Base-by-base conservation (phyloP, 1,140 invertebrate species). In the Leptonema lineaticorne region DNA sequence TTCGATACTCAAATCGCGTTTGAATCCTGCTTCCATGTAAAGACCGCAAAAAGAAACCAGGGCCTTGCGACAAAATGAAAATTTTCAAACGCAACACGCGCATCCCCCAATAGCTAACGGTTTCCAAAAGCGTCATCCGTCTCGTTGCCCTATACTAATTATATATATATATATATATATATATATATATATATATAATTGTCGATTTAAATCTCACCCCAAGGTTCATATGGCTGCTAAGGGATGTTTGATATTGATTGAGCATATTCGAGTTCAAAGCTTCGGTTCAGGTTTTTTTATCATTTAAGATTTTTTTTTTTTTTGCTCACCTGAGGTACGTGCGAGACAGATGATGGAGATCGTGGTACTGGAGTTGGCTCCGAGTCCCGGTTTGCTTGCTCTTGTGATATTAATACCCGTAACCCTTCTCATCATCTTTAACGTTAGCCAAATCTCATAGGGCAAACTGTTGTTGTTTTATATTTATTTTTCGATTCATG, bases 321-420 rank as follows among this genome's bases (percentile, higher is more conserved):
- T 14, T 16, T 22, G 28, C 58, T 62, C 58, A 62, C 58, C 58
- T 62, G 28, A 16, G 24, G 58, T 24, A 30, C 24, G 58, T 62
- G 58, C 24, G 28, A n/a, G 41, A 14, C 9, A 22, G 28, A 33
- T 30, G 58, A 30, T n/a, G 28, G 58, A 28, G 28, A 28, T 30
- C 33, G 41, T 30, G 28, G 58, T 30, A 62, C 58, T 62, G 58
- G 18, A 22, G 24, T 20, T 37, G 29, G n/a, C 29, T 14, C 3
- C 4, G 22, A 26, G 18, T 20, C 28, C 28, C n/a, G n/a, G 18
- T 16, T 16, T 18, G 18, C 24, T 7, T 20, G 8, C 4, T 8
- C 3, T 26, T 7, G 18, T 11, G 24, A 30, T 62, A 62, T 62
- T 62, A 62, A 62, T 62, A 62, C 58, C 58, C 6, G 16, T 58